Base-by-base conservation (phyloP, 2,888 invertebrate species). In the Apamea monoglypha region DNA sequence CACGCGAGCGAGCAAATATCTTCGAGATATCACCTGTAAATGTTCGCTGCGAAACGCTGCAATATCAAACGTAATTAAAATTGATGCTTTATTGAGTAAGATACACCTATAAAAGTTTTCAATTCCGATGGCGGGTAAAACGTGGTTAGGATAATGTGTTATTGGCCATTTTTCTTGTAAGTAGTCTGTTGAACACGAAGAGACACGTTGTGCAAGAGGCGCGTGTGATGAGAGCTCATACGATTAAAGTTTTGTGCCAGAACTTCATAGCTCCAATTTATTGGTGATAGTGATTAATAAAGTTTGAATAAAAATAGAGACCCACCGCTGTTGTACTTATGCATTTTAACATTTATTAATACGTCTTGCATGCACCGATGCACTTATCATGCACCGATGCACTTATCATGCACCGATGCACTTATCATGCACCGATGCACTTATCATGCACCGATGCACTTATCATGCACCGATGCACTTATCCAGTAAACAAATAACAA, bases 1-100 rank as follows among this genome's bases (percentile, higher is more conserved):
- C 44, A 29, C 61, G 29, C 44, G 2, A 44, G 67, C n/a, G 40
- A 61, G 81, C 81, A 29, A 73, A 67, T 36, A 25, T 73, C 44
- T 67, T 32, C 32, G 14, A 50, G n/a, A 61, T 70, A 36, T 29
- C 61, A 63, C 56, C 53, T 47, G 32, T 10, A 32, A 12, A 47
- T 59, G 18, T 47, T 70, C 40, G 18, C 64, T 18, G 14, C 18
- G 56, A 59, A 44, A 29, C 47, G 25, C 67, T 53, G 74, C 67
- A 25, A 63, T 61, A 16, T n/a, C 36, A 21, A 50, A 59, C n/a
- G 66, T 59, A 3, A 73, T 67, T 80, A 18, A 44, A 66, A 80
- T 64, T 25, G 16, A 29, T 32, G 29, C 59, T 40, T 53, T 47
- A 32, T 40, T 40, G 32, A 40, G 25, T 14, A 29, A 50, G 36